A percentile compares a stretch with the other conserved stretches of the same genome.
Evolutionary conservation across 1,140 invertebrate species (phyloP).

Genomic region (Leptonema lineaticorne): DNA sequence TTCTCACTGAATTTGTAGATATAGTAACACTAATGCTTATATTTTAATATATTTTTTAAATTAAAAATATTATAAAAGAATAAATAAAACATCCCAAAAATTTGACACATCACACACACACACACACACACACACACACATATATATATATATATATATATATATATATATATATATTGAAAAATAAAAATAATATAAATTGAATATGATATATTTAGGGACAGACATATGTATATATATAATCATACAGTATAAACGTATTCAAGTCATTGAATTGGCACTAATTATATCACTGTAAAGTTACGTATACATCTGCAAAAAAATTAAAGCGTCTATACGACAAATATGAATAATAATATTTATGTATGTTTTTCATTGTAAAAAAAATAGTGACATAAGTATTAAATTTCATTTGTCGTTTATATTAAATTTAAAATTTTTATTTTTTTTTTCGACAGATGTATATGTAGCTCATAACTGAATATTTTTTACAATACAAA

Average conservation of each 20-base stretch:
- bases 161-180: neutral
- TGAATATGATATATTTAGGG: neutral
- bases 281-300: conserved; percentile 6
- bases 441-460: no score
- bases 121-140: neutral
- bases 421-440: no score
- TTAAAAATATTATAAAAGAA: neutral
- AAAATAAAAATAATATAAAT: neutral
- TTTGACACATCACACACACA: no score
- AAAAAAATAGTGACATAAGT: no score
- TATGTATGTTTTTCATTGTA: neutral
- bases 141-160: neutral
- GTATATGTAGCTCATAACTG: no score
- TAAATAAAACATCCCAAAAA: neutral
- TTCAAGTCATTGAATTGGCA: conserved; percentile 9
- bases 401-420: no score
- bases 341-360: neutral
- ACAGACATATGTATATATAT: neutral
- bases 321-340: neutral
- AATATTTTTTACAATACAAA: no score
- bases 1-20: no score
- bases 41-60: neutral
- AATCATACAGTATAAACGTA: neutral
- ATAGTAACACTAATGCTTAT: no score
- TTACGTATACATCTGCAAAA: neutral